phyloP scores from a whole-genome alignment of 2,113 vertebrate genomes.

The Brachypodius melanocephalos region DNA sequence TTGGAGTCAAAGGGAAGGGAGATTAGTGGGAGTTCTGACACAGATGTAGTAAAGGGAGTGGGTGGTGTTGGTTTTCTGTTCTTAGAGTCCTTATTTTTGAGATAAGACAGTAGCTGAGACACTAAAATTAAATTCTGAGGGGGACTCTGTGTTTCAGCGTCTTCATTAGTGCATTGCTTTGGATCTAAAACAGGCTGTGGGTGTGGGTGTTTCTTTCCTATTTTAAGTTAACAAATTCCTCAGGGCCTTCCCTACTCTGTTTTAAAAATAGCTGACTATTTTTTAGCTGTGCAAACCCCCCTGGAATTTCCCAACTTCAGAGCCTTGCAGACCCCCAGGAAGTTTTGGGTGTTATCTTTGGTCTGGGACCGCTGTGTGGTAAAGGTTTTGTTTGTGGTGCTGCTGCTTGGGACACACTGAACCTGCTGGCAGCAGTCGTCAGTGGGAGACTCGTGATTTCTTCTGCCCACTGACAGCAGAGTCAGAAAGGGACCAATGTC shows the following conservation, averaged over 20 bases:
- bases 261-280: not conserved
- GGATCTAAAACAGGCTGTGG: not conserved
- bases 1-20: not conserved
- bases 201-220: conserved; percentile 4
- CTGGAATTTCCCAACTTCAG: not conserved
- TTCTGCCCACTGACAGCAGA: not conserved
- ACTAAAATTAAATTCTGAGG: conserved; percentile 36
- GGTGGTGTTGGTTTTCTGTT: conserved; percentile 35
- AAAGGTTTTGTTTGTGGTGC: not conserved
- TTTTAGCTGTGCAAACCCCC: not conserved
- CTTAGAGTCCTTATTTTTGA: not conserved
- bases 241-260: conserved; percentile 5
- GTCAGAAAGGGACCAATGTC: not conserved
- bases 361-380: fast-evolving
- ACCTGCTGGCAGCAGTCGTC: not conserved
- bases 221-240: conserved; percentile 17
- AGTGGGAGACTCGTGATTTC: not conserved
- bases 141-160: not conserved
- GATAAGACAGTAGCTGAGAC: not conserved
- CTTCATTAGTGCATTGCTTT: not conserved
- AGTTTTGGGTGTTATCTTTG: not conserved
- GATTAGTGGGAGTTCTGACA: conserved; percentile 34
- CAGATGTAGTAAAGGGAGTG: conserved; percentile 51
- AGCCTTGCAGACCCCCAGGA: not conserved
- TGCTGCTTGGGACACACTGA: not conserved